These are phyloP conservation scores for Ceratitis capitata DNA, from an alignment of 1,140 invertebrate species.

Conservation along the genomic window DNA sequence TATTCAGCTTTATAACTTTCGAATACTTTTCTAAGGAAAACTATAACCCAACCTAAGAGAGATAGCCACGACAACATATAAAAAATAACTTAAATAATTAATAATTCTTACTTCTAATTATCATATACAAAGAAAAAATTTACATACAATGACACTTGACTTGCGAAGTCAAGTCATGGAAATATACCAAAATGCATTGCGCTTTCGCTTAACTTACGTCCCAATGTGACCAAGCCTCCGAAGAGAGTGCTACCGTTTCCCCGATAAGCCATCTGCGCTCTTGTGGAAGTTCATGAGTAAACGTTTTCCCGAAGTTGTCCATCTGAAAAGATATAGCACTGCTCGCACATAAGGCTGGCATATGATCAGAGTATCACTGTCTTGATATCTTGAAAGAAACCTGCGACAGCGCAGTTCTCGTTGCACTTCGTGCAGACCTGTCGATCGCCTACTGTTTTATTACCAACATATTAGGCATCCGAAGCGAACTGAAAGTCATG, in stretches of 20 bases:
- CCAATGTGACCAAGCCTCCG: too few relatives aligned
- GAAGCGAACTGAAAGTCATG: constrained; percentile 9
- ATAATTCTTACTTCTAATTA: too few relatives aligned
- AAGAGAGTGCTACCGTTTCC: background rate
- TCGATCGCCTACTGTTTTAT: constrained; percentile 46
- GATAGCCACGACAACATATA: too few relatives aligned
- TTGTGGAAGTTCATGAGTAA: background rate
- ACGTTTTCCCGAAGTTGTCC: background rate
- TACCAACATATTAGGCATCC: constrained; percentile 46
- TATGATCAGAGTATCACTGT: background rate
- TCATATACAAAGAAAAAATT: too few relatives aligned
- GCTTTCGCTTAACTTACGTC: too few relatives aligned
- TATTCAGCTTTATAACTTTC: too few relatives aligned
- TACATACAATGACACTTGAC: too few relatives aligned
- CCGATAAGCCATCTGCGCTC: background rate
- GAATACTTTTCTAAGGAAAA: too few relatives aligned
- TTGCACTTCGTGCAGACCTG: constrained; percentile 30
- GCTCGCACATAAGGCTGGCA: background rate
- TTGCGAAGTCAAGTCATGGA: too few relatives aligned
- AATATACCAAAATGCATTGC: too few relatives aligned
- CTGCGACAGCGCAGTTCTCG: background rate
- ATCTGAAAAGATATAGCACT: background rate
- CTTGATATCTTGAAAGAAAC: background rate
- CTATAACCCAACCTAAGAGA: too few relatives aligned
- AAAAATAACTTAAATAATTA: too few relatives aligned